Conservation (phyloP, 2,888 invertebrate species). For the Drosophila cognata region DNA sequence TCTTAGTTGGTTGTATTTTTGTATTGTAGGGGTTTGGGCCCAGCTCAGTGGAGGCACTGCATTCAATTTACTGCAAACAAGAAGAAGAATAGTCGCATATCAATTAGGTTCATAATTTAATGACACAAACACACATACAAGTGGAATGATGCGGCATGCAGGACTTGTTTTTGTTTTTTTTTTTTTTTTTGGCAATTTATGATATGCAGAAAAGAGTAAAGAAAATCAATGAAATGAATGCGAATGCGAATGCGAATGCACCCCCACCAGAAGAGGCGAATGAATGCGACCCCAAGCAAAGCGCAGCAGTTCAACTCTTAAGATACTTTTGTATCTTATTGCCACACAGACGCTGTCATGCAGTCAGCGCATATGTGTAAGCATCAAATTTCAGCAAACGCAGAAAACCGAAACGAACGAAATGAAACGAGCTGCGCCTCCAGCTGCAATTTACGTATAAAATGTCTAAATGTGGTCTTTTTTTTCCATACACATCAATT, state of each 20-base stretch:
- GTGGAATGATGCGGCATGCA: conserved; percentile 35
- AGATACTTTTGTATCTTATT: conserved; percentile 56
- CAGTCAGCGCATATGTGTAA: conserved; percentile 29
- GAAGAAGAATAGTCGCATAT: conserved; percentile 58
- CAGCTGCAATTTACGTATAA: conserved; percentile 74
- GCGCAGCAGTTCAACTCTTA: conserved; percentile 16
- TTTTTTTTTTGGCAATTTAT: conserved; percentile 8
- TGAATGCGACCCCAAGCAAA: conserved; percentile 47
- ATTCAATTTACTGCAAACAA: conserved; percentile 80
- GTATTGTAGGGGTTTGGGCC: conserved; percentile 25
- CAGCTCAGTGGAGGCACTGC: conserved; percentile 41
- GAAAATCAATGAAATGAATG: conserved; percentile 39
- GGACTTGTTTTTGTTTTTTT: conserved; percentile 34
- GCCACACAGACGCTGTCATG: conserved; percentile 45
- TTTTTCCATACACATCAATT: conserved; percentile 68
- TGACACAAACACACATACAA: conserved; percentile 28
- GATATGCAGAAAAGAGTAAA: conserved; percentile 16
- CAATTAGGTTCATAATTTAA: conserved; percentile 46
- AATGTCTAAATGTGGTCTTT: conserved; percentile 76
- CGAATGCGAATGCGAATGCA: conserved; percentile 22
- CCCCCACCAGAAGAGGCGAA: conserved; percentile 22
- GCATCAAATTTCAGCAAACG: conserved; percentile 77
- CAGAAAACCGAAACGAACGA: conserved; percentile 79
- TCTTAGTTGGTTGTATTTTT: conserved; percentile 49
- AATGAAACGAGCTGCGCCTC: conserved; percentile 46